Evolutionary conservation across 2,797 vertebrate genomes (phyloP), one percentile per base, ranked within the genome.

Genomic region (Sebastes matsubarae): DNA sequence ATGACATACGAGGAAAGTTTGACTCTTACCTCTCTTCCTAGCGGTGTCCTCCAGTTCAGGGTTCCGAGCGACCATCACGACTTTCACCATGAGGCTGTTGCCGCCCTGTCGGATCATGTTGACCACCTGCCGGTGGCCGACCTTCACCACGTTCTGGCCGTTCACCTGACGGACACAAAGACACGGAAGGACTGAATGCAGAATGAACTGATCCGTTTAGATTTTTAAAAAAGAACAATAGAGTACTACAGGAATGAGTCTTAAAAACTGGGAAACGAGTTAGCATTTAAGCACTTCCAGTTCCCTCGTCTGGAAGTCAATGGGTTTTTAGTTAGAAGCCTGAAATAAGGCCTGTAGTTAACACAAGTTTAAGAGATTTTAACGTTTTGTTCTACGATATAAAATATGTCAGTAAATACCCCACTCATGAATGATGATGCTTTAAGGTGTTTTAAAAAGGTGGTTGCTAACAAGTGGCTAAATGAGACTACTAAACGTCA

Each of bases 81-180:
- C 98, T 92, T 99, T 99, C 68, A 99, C 97, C 96, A 98, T 97
- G 55, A 98, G 96, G 58, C 96, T 98, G 94, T 99, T 98, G 83
- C 98, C 97, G 0, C 97, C 98, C 77, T 99, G 97, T 2, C 98
- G 96, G 90, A 99, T 98, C 97, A 97, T 99, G 92, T 98, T 98
- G 79, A 98, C 98, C 85, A 98, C 98, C 93, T 99, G 98, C 4
- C 97, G 96, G 92, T 99, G 98, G 69, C 98, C 98, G 2, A 98
- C 97, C 90, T 98, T 98, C 69, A 98, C 97, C 81, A 98, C 98
- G 25, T 98, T 98, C 90, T 98, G 96, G 50, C 97, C 97, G 0
- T 99, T 99, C 79, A 98, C 97, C 98, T 99, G 87, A 8, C 63
- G 75, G 55, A 59, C 63, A 73, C 27, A 73, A 38, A 70, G 22